phyloP scores from a whole-genome alignment of 2,888 invertebrate species.

The Gisinianus flammeolus region DNA sequence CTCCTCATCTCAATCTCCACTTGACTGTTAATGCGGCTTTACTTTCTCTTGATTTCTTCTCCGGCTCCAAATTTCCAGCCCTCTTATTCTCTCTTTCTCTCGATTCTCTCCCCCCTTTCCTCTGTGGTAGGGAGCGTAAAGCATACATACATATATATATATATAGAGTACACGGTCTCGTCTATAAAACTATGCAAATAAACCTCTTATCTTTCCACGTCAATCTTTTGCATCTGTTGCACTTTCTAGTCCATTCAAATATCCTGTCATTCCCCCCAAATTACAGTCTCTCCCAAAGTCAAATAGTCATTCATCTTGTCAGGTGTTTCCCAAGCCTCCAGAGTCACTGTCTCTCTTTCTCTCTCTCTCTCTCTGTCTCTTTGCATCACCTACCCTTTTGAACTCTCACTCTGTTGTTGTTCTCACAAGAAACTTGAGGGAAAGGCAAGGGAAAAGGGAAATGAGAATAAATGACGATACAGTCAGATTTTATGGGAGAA shows the following conservation, averaged over 20 bases:
- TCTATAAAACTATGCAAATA: not conserved
- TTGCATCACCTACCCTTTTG: too few relatives aligned
- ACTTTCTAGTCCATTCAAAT: not conserved
- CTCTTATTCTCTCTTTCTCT: not conserved
- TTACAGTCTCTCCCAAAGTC: not conserved
- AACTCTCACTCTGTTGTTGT: not conserved
- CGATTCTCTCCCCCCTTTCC: not conserved
- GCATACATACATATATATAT: not conserved
- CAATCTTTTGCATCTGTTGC: slow-evolving; percentile 17
- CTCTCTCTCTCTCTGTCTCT: too few relatives aligned
- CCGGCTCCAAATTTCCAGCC: not conserved
- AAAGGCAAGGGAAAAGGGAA: not conserved
- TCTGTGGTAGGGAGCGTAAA: too few relatives aligned
- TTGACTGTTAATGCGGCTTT: not conserved
- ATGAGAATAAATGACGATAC: too few relatives aligned
- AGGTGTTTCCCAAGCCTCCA: not conserved
- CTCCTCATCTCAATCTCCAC: too few relatives aligned
- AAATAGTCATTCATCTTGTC: not conserved
- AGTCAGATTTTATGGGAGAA: too few relatives aligned
- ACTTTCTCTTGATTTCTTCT: not conserved
- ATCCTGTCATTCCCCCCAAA: not conserved
- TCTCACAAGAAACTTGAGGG: not conserved
- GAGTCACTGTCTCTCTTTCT: too few relatives aligned
- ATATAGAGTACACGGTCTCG: too few relatives aligned
- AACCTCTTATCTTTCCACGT: slow-evolving; percentile 8